Evolutionary conservation across 2,113 vertebrate species (phyloP), one percentile per base, ranked within the genome.

Genomic region (Galemys pyrenaicus): DNA sequence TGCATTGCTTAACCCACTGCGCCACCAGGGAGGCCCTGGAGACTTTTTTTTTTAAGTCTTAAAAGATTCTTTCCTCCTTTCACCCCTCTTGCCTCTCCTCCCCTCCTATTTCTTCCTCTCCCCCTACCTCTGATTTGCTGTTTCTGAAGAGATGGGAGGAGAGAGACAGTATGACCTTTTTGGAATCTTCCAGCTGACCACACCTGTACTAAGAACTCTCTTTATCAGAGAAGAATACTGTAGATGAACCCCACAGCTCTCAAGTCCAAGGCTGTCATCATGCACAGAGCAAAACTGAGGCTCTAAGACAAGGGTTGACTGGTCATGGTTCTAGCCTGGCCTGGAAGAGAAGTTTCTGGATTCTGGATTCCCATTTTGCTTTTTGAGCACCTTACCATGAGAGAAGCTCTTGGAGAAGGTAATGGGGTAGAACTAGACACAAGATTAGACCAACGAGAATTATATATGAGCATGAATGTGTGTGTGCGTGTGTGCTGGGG

Each of bases 121-220:
- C 16, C 6, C 6, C 46, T 8, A 8, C 6, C 44, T 32, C 15
- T 20, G 6, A 30, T 41, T 22, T 41, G 28, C 60, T 88, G 46
- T 49, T 89, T 44, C 78, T 78, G 73, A 90, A 92, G 80, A 80
- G n/a, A 26, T 44, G 54, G 35, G 62, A 77, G 71, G 35, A 46
- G 49, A 70, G 4, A 6, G 39, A 7, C 81, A 46, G 26, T 41
- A 74, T 26, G 9, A 9, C 19, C 22, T 83, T 10, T 46, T 26
- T 80, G 39, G 75, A 91, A 88, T 83, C 64, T 88, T 88, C 62
- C 49, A 77, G 78, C n/a, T 77, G 94, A 88, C 28, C 32, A 58
- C 2, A 0, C 13, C 30, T 74, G 3, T 56, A 35, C n/a, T 37
- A n/a, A 71, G 80, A 81, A 35, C 13, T 9, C 39, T 88, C 13